Evolutionary conservation across 2,888 invertebrate genomes (phyloP).

Genomic region (Cantharis rustica): DNA sequence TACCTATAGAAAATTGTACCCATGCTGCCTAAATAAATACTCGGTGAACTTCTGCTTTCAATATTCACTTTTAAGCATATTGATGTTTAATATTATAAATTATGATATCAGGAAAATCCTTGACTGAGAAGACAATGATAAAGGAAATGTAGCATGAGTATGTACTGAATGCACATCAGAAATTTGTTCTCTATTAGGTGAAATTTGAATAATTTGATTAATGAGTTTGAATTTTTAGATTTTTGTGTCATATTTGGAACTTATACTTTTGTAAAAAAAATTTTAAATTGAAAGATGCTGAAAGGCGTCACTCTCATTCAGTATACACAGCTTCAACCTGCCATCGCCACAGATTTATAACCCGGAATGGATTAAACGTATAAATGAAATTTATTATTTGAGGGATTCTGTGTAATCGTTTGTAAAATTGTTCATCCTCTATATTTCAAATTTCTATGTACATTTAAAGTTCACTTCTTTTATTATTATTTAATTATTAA

Average conservation of each 20-base stretch:
- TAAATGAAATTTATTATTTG: conserved; percentile 17
- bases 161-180: no score
- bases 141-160: no score
- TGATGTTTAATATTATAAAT: no score
- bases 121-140: no score
- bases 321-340: conserved; percentile 24
- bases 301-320: conserved; percentile 4
- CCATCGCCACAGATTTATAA: conserved; percentile 33
- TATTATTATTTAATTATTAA: neutral
- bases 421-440: conserved; percentile 17
- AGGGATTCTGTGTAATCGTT: conserved; percentile 17
- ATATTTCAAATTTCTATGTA: conserved; percentile 17
- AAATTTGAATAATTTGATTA: neutral
- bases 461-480: conserved; percentile 13
- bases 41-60: no score
- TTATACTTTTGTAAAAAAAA: neutral
- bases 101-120: no score
- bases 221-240: neutral
- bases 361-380: conserved; percentile 30
- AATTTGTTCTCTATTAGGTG: neutral
- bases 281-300: neutral
- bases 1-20: no score
- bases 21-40: no score
- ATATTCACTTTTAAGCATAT: no score
- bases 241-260: neutral